phyloP scores from a whole-genome alignment of 2,113 vertebrate species.

The Myrmecobius fasciatus region DNA sequence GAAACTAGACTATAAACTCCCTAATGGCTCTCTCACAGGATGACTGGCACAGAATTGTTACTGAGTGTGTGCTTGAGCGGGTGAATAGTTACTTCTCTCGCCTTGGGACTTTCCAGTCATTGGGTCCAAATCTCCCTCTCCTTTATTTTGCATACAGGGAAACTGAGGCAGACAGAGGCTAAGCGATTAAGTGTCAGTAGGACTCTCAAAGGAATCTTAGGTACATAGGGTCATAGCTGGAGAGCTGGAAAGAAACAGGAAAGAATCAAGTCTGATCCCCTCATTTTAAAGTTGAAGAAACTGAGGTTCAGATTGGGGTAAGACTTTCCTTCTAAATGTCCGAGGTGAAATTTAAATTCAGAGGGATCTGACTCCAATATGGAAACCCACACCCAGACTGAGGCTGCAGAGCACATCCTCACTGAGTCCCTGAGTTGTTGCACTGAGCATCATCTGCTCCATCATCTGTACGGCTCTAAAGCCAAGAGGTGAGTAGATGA shows the following conservation, averaged over 20 bases:
- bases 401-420: background rate
- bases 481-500: background rate
- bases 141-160: background rate
- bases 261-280: background rate
- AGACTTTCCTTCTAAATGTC: background rate
- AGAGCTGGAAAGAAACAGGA: background rate
- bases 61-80: background rate
- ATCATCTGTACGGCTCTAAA: background rate
- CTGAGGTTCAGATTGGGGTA: background rate
- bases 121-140: background rate
- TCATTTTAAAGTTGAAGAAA: background rate
- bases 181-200: no score
- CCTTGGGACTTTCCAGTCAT: background rate
- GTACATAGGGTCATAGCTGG: background rate
- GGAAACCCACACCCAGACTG: background rate
- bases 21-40: background rate
- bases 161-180: background rate
- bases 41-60: background rate
- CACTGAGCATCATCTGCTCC: background rate
- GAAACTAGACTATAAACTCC: background rate
- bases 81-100: no score
- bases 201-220: background rate
- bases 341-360: background rate
- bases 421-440: background rate
- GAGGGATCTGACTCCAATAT: background rate